These are phyloP conservation scores for Sinocyclocheilus grahami DNA, from an alignment of 2,113 vertebrate species.

Conservation along the genomic window DNA sequence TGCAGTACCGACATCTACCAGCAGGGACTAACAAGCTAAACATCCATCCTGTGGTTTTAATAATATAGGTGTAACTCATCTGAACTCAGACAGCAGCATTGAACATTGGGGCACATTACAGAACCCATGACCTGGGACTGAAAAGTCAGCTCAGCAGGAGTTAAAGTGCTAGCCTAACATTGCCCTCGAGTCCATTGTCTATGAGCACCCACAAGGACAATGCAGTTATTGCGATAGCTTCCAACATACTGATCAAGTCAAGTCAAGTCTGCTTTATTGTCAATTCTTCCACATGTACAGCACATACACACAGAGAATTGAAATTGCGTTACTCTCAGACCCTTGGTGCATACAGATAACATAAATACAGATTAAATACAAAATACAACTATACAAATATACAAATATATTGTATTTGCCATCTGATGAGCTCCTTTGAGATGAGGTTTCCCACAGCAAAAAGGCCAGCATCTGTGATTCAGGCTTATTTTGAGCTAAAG, in stretches of 20 bases:
- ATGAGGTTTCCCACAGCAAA: slow-evolving; percentile 47
- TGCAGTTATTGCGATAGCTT: slow-evolving; percentile 46
- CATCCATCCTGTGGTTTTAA: not conserved
- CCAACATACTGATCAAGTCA: slow-evolving; percentile 28
- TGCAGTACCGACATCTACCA: not conserved
- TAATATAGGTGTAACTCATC: not conserved
- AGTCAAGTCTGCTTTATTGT: too few species aligned
- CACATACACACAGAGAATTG: too few species aligned
- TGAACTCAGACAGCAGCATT: not conserved
- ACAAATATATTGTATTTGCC: too few species aligned
- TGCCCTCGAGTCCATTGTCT: slow-evolving; percentile 12
- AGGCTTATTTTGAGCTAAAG: slow-evolving; percentile 14
- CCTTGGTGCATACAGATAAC: too few species aligned
- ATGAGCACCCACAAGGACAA: slow-evolving; percentile 46
- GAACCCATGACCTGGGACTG: not conserved
- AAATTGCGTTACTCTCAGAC: too few species aligned
- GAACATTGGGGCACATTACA: slow-evolving; percentile 6
- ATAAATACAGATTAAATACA: too few species aligned
- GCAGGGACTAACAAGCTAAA: not conserved
- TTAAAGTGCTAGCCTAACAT: slow-evolving; percentile 4
- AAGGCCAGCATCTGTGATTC: slow-evolving; percentile 53
- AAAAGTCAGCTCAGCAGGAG: slow-evolving; percentile 8
- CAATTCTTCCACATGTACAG: too few species aligned
- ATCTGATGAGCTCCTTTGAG: slow-evolving; percentile 33
- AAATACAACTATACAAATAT: too few species aligned